Conservation (phyloP, 2,888 invertebrate genomes). For the Perithous albicinctus region DNA sequence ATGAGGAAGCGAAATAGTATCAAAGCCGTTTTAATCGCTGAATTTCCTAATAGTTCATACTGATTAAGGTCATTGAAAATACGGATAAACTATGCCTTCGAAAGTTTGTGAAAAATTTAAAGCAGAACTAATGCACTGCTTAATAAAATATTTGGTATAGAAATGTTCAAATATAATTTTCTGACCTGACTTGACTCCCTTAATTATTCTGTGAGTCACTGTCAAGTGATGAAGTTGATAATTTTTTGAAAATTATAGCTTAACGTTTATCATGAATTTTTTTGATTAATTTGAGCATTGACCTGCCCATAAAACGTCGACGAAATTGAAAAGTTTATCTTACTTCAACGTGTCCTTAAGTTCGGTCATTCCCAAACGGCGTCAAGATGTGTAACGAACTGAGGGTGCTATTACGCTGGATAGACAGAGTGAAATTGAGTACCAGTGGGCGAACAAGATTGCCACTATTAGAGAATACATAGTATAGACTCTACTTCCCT, state of each 20-base stretch:
- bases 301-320: background rate
- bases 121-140: too few species aligned
- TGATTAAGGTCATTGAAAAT: too few species aligned
- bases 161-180: too few species aligned
- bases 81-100: too few species aligned
- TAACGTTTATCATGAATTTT: background rate
- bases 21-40: too few species aligned
- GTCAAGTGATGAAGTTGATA: too few species aligned
- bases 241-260: background rate
- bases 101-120: too few species aligned
- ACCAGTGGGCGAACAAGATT: background rate
- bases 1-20: too few species aligned
- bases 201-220: too few species aligned
- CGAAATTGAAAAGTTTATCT: background rate
- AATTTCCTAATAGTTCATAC: too few species aligned
- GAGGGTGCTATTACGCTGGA: background rate
- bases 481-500: conserved; percentile 39
- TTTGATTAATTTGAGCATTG: background rate
- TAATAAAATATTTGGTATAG: too few species aligned
- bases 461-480: conserved; percentile 33
- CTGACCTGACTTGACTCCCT: too few species aligned
- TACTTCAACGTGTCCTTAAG: background rate
- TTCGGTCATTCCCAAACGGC: background rate
- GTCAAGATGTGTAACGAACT: background rate
- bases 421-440: conserved; percentile 13